phyloP scores from a whole-genome alignment of 2,113 vertebrate species.

The Melanotaenia duboulayi region DNA sequence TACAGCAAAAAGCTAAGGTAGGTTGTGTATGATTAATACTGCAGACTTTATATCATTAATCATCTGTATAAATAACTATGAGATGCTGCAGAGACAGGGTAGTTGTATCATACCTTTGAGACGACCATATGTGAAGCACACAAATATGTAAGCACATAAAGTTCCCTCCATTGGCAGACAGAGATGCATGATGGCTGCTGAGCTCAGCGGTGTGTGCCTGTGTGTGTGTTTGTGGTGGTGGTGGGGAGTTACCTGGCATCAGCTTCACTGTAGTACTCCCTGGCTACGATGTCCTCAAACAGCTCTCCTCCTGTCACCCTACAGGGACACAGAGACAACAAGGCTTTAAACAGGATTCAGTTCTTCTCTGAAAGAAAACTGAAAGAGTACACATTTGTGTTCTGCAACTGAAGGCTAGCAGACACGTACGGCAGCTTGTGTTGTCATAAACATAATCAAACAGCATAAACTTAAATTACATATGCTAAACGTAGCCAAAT shows the following conservation, averaged over 20 bases:
- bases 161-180: conserved; percentile 24
- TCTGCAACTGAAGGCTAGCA: not conserved
- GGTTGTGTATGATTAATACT: conserved; percentile 71
- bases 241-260: conserved; percentile 88
- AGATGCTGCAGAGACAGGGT: conserved; percentile 57
- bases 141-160: conserved; percentile 30
- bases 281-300: conserved; percentile 95
- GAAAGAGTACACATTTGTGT: not conserved
- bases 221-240: conserved; percentile 20
- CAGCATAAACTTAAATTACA: not conserved
- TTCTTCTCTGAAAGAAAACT: not conserved
- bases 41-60: conserved; percentile 70
- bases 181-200: conserved; percentile 44
- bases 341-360: conserved; percentile 12
- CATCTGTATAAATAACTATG: conserved; percentile 78
- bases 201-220: conserved; percentile 26
- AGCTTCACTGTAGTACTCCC: conserved; percentile 95
- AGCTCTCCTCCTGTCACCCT: conserved; percentile 95
- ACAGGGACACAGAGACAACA: conserved; percentile 48
- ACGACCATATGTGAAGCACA: conserved; percentile 59
- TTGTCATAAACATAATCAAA: not conserved
- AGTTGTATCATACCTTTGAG: conserved; percentile 67
- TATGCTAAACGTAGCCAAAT: not conserved
- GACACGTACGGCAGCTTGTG: not conserved
- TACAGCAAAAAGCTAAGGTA: conserved; percentile 54